phyloP scores from a whole-genome alignment of 1,140 invertebrate species.

The Drosophila micromelanica region DNA sequence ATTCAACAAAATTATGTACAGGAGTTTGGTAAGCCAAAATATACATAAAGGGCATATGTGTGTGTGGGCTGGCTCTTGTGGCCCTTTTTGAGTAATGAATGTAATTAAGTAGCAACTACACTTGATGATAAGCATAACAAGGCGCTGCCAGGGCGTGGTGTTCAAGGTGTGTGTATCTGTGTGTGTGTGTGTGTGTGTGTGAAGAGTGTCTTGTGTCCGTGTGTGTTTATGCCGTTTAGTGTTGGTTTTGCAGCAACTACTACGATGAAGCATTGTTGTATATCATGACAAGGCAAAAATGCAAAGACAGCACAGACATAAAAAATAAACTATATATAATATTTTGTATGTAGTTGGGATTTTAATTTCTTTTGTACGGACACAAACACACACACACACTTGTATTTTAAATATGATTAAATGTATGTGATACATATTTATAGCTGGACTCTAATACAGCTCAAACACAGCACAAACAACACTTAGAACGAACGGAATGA shows the following conservation, averaged over 20 bases:
- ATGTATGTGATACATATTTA: conserved; percentile 44
- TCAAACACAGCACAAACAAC: conserved; percentile 53
- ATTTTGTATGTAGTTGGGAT: conserved; percentile 42
- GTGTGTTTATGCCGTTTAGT: conserved; percentile 35
- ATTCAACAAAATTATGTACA: conserved; percentile 55
- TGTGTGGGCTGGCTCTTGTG: conserved; percentile 49
- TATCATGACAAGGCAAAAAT: conserved; percentile 79
- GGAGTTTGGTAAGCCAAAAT: conserved; percentile 50
- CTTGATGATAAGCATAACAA: conserved; percentile 79
- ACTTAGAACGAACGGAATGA: conserved; percentile 64
- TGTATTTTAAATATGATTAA: conserved; percentile 15
- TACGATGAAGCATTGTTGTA: conserved; percentile 64
- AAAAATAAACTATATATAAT: conserved; percentile 68
- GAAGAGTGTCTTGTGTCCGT: conserved; percentile 13
- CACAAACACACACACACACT: no score
- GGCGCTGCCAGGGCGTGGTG: conserved; percentile 49
- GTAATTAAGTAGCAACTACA: conserved; percentile 80
- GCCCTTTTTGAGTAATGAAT: conserved; percentile 77
- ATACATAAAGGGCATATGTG: conserved; percentile 49
- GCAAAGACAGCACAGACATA: conserved; percentile 60
- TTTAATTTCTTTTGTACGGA: conserved; percentile 41
- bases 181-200: conserved; percentile 29
- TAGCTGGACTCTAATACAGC: conserved; percentile 51
- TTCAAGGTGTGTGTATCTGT: conserved; percentile 19
- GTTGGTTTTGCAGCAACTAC: conserved; percentile 43